Conservation (phyloP, 1,140 invertebrate species). For the Gonioctena quinquepunctata region DNA sequence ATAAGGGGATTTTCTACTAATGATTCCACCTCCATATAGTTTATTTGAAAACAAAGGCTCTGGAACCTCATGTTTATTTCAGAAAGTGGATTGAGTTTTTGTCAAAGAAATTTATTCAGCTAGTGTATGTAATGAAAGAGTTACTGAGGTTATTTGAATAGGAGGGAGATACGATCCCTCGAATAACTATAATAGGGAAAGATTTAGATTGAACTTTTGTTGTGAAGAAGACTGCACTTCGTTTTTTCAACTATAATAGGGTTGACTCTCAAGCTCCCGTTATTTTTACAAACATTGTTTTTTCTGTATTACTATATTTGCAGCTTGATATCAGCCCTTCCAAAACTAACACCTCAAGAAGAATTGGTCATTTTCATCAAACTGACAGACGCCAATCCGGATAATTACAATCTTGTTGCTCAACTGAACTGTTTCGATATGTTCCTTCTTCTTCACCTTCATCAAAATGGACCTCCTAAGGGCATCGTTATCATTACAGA, state of each 20-base stretch:
- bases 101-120: no score
- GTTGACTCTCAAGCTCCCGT: no score
- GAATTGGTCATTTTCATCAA: conserved; percentile 60
- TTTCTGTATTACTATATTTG: background rate
- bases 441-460: conserved; percentile 61
- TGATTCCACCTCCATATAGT: no score
- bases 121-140: no score
- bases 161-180: background rate
- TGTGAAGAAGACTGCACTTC: background rate
- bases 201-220: background rate
- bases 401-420: conserved; percentile 62
- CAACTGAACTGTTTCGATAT: conserved; percentile 60
- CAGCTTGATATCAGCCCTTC: conserved; percentile 51
- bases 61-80: no score
- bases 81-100: no score
- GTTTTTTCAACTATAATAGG: no score
- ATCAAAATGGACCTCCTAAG: conserved; percentile 57
- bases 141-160: background rate
- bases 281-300: no score
- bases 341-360: conserved; percentile 60
- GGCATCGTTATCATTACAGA: conserved; percentile 67
- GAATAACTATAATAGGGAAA: background rate
- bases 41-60: no score
- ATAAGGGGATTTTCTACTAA: no score
- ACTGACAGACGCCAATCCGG: conserved; percentile 61